Percentiles rank a stretch among this genome's conserved stretches.
Conservation (phyloP, 2,113 vertebrate species). For the Bolborhynchus lineola region DNA sequence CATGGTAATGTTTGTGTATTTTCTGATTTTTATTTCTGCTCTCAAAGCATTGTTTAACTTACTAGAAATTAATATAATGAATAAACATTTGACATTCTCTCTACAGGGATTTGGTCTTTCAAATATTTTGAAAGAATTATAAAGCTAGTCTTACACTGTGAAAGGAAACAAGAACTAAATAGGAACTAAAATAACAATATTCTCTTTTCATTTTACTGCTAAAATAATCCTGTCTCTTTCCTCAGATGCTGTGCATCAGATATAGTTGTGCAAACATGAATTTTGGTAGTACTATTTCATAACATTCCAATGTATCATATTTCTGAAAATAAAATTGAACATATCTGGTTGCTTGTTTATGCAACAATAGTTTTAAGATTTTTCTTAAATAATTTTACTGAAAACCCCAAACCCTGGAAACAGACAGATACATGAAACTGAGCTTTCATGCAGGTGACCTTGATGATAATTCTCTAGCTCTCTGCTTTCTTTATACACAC, state of each 20-base stretch:
- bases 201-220: not conserved
- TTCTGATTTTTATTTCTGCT: not conserved
- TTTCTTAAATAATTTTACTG: not conserved
- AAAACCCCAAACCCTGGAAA: not conserved
- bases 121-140: not conserved
- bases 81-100: not conserved
- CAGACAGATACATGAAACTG: not conserved
- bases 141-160: not conserved
- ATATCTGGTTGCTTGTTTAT: not conserved
- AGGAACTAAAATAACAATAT: not conserved
- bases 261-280: not conserved
- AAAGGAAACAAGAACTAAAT: not conserved
- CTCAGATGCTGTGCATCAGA: not conserved
- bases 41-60: not conserved
- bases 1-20: slow-evolving; percentile 72
- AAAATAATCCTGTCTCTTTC: not conserved
- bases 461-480: not conserved
- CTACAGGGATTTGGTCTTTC: not conserved
- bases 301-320: not conserved
- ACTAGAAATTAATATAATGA: not conserved
- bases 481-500: not conserved
- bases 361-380: not conserved
- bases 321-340: not conserved
- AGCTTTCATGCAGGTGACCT: not conserved
- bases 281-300: not conserved